These are phyloP conservation scores for Agraylea sexmaculata DNA, from an alignment of 1,140 invertebrate genomes.

Conservation along the genomic window DNA sequence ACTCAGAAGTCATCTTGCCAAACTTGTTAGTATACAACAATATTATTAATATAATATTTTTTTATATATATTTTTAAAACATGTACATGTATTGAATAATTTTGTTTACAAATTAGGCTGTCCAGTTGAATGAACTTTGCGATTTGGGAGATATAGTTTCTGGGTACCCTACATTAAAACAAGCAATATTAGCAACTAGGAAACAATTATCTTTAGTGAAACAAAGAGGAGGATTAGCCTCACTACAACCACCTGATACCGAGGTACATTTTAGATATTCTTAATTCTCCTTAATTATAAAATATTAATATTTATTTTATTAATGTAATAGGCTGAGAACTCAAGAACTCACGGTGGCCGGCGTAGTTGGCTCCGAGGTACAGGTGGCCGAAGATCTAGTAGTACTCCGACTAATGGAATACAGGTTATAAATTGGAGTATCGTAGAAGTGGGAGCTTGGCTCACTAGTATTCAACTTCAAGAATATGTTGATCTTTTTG, in stretches of 20 bases:
- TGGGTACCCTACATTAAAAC: constrained; percentile 16
- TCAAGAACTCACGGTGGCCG: constrained; percentile 8
- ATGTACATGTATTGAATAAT: background rate
- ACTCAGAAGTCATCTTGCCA: constrained; percentile 42
- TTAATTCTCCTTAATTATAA: background rate
- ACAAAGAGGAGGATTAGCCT: constrained; percentile 19
- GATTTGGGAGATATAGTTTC: constrained; percentile 9
- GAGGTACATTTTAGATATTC: constrained; percentile 11
- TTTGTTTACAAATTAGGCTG: constrained; percentile 10
- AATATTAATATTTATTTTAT: background rate
- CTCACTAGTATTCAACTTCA: constrained; percentile 74
- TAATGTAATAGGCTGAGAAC: constrained; percentile 10
- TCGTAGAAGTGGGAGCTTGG: constrained; percentile 70
- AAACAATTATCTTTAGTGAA: constrained; percentile 16
- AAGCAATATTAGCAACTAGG: constrained; percentile 15
- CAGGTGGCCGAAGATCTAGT: constrained; percentile 7
- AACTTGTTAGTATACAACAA: constrained; percentile 33
- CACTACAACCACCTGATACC: constrained; percentile 18
- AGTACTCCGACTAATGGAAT: constrained; percentile 13
- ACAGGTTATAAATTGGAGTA: constrained; percentile 48
- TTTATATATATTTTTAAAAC: background rate
- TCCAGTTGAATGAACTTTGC: constrained; percentile 14
- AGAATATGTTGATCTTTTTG: constrained; percentile 79
- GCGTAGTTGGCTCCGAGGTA: constrained; percentile 16
- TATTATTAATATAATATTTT: background rate